Evolutionary conservation across 1,140 invertebrate species (phyloP).

Genomic region (Philopotamus ludificatus): DNA sequence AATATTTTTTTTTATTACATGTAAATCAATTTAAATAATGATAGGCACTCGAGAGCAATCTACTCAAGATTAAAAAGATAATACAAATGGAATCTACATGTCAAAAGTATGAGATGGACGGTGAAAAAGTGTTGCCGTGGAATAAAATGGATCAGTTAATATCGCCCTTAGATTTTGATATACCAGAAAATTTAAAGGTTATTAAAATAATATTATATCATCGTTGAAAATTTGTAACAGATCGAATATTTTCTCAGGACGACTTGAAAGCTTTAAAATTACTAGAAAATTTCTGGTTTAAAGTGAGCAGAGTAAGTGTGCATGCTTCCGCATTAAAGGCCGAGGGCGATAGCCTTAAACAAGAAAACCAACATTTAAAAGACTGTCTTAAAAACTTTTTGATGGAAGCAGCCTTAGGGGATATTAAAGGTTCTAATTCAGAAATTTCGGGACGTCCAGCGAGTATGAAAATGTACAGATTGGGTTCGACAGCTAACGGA

Average conservation of each 20-base stretch:
- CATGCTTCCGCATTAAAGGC: slow-evolving; percentile 49
- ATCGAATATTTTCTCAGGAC: no score
- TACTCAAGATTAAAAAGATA: slow-evolving; percentile 48
- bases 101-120: slow-evolving; percentile 50
- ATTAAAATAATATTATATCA: no score
- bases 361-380: slow-evolving; percentile 53
- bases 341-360: slow-evolving; percentile 48
- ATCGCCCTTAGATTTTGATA: neutral
- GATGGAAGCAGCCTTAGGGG: slow-evolving; percentile 50
- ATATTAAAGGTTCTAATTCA: slow-evolving; percentile 40
- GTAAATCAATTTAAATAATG: slow-evolving; percentile 34
- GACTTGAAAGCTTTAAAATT: slow-evolving; percentile 51
- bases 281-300: slow-evolving; percentile 53
- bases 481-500: slow-evolving; percentile 43
- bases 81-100: slow-evolving; percentile 50
- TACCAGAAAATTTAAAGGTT: slow-evolving; percentile 26
- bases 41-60: slow-evolving; percentile 48
- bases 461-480: slow-evolving; percentile 47
- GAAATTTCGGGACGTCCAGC: slow-evolving; percentile 43
- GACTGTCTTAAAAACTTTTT: slow-evolving; percentile 52
- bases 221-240: no score
- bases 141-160: slow-evolving; percentile 13
- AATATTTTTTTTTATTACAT: neutral
- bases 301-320: slow-evolving; percentile 50
- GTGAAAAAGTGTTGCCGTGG: slow-evolving; percentile 43